phyloP scores from a whole-genome alignment of 2,888 invertebrate genomes.

The Megalurothrips usitatus region DNA sequence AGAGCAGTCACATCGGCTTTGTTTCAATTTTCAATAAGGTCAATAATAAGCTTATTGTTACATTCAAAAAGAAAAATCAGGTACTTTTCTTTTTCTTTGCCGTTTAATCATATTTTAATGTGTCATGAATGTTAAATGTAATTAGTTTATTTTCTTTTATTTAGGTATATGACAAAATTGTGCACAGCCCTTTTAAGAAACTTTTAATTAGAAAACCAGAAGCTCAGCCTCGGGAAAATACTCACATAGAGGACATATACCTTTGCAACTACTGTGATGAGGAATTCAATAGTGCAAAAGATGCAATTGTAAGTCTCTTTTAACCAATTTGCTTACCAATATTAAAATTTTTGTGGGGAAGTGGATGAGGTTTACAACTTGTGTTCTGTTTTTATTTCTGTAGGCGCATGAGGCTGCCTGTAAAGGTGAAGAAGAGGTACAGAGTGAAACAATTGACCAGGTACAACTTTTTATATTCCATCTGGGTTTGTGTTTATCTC shows the following conservation, averaged over 20 bases:
- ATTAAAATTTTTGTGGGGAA: not conserved
- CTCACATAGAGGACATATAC: not conserved
- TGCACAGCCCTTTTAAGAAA: not conserved
- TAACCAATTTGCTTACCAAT: not conserved
- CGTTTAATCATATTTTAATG: no score
- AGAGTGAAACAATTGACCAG: not conserved
- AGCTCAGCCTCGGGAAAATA: not conserved
- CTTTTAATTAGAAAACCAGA: not conserved
- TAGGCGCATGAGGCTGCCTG: not conserved
- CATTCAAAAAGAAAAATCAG: not conserved
- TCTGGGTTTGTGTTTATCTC: not conserved
- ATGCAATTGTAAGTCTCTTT: not conserved
- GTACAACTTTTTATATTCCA: not conserved
- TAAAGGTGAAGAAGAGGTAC: not conserved
- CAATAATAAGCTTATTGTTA: not conserved
- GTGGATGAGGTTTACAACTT: not conserved
- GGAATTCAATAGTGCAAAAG: not conserved
- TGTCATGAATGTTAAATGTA: not conserved
- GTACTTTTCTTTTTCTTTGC: not conserved
- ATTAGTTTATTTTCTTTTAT: not conserved
- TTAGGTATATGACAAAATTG: not conserved
- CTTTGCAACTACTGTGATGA: constrained; percentile 4
- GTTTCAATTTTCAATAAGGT: not conserved
- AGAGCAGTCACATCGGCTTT: not conserved
- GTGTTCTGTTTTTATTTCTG: not conserved